Percentiles rank a stretch among this genome's conserved stretches.
Evolutionary conservation across 2,797 vertebrate species (phyloP).

Genomic region (Gobio occitaniae): DNA sequence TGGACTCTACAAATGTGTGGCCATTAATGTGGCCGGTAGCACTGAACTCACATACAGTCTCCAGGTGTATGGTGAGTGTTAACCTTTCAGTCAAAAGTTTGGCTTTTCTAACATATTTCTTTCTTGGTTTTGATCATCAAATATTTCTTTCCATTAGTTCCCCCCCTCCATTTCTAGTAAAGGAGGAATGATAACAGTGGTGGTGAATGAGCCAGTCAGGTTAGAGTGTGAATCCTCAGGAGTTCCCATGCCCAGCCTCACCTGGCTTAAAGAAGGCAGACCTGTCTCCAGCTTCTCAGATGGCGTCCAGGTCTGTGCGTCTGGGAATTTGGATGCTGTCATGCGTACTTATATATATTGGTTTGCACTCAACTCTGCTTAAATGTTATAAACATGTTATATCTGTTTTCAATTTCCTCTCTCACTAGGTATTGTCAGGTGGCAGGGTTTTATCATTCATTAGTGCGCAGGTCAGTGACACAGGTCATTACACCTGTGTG

Average conservation of each 20-base stretch:
- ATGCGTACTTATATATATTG: neutral
- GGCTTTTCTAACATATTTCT: neutral
- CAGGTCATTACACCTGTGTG: conserved; percentile 91
- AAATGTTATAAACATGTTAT: neutral
- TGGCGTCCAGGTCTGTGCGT: conserved; percentile 86
- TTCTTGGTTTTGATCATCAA: neutral
- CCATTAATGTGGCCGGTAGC: conserved; percentile 86
- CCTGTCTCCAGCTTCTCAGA: conserved; percentile 88
- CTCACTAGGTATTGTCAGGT: conserved; percentile 86
- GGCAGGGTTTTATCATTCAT: conserved; percentile 85
- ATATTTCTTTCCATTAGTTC: conserved; percentile 75
- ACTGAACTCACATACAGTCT: conserved; percentile 86
- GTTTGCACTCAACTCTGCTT: neutral
- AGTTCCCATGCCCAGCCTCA: conserved; percentile 91
- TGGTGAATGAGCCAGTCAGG: conserved; percentile 87
- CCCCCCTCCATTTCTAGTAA: conserved; percentile 88
- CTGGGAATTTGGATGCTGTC: neutral
- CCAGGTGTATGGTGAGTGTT: conserved; percentile 88
- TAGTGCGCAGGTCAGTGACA: conserved; percentile 89
- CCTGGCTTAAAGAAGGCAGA: conserved; percentile 96
- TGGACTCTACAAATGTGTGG: conserved; percentile 91
- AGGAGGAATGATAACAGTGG: conserved; percentile 82
- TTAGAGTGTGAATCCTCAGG: conserved; percentile 94
- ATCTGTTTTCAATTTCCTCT: neutral
- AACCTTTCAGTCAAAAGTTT: neutral